A percentile compares a stretch with the other conserved stretches of the same genome.
phyloP scores from a whole-genome alignment of 2,797 vertebrate species.

The Anomalospiza imberbis region DNA sequence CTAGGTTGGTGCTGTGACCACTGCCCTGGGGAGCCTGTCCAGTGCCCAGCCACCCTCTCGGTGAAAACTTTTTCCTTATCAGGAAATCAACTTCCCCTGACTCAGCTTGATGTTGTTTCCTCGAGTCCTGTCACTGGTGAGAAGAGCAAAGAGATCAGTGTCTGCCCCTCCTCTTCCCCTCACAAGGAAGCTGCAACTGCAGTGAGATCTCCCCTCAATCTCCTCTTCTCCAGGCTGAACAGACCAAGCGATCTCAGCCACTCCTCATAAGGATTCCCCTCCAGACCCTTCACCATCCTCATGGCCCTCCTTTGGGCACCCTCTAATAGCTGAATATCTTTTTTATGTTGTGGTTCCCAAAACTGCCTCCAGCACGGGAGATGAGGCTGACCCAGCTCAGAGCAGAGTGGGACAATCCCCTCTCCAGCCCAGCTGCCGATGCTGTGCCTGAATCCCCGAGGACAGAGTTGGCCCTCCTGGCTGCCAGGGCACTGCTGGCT shows the following conservation, averaged over 20 bases:
- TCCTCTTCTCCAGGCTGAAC: not conserved
- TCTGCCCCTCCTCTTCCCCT: not conserved
- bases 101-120: not conserved
- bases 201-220: not conserved
- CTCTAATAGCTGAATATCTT: not conserved
- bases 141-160: not conserved
- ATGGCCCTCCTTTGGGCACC: not conserved
- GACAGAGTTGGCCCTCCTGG: accelerated
- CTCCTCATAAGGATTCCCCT: not conserved
- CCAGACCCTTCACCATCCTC: not conserved
- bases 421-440: accelerated
- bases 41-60: not conserved
- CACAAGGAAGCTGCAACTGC: not conserved
- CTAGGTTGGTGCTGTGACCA: not conserved
- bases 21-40: not conserved
- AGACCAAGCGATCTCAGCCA: not conserved
- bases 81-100: not conserved
- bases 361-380: not conserved
- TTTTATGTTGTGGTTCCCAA: not conserved
- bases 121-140: accelerated
- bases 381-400: accelerated
- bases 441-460: not conserved
- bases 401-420: not conserved
- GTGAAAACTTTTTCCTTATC: not conserved
- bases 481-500: not conserved